A percentile compares a stretch with the other conserved stretches of the same genome.
Evolutionary conservation across 2,113 vertebrate species (phyloP).

Genomic region (Lampris megalopsis): DNA sequence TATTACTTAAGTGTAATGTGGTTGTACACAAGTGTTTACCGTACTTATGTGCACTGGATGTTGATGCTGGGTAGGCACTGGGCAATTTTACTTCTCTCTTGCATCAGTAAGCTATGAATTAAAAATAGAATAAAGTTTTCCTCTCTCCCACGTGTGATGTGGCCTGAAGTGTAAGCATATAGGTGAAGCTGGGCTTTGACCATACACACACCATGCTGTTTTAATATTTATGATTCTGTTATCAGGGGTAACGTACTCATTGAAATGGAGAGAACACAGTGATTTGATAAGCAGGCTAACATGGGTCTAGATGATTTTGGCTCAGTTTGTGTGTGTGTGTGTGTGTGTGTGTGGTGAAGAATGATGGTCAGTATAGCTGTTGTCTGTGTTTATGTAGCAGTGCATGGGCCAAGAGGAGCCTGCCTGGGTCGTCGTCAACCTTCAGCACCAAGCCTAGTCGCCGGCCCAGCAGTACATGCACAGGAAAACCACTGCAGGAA

Average conservation of each 20-base stretch:
- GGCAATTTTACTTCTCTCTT: constrained; percentile 69
- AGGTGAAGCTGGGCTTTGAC: constrained; percentile 26
- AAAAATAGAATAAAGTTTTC: constrained; percentile 59
- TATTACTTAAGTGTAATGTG: constrained; percentile 39
- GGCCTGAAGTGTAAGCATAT: constrained; percentile 31
- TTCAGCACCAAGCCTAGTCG: constrained; percentile 37
- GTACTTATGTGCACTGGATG: constrained; percentile 47
- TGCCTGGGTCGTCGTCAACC: constrained; percentile 35
- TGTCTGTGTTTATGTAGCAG: constrained; percentile 42
- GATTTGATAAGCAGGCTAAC: constrained; percentile 30
- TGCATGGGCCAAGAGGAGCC: constrained; percentile 11
- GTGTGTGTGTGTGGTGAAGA: constrained; percentile 5
- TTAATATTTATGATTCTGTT: constrained; percentile 10
- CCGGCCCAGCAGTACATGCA: constrained; percentile 41
- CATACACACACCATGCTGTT: constrained; percentile 24
- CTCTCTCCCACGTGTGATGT: constrained; percentile 37
- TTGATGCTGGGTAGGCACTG: constrained; percentile 50
- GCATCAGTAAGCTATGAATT: constrained; percentile 75
- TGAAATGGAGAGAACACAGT: constrained; percentile 15
- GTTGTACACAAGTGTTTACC: constrained; percentile 68
- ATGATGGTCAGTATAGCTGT: constrained; percentile 35
- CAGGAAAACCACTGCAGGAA: constrained; percentile 68
- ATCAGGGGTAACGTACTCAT: constrained; percentile 31
- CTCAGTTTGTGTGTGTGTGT: constrained; percentile 18
- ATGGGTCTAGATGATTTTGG: constrained; percentile 34